phyloP scores from a whole-genome alignment of 30 jellyfish, hydroid and myxozoan genomes.

The Hydractinia echinata region DNA sequence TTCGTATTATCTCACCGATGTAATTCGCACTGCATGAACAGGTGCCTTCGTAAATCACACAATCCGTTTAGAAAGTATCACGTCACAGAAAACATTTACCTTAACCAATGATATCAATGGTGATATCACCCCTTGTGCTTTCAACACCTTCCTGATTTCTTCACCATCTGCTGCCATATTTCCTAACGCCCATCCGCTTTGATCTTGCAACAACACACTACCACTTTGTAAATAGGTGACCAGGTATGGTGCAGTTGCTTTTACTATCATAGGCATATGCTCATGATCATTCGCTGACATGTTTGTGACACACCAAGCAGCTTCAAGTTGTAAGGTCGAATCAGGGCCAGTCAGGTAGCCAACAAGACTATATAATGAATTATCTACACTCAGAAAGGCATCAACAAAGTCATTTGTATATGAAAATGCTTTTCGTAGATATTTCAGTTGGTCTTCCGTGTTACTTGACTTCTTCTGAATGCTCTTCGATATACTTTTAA shows the following conservation, averaged over 20 bases:
- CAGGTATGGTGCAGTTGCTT: constrained; percentile 69
- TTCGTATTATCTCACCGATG: too few relatives aligned
- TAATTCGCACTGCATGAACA: too few relatives aligned
- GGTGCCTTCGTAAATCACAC: too few relatives aligned
- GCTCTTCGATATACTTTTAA: constrained; percentile 33
- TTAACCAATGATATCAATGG: constrained; percentile 64
- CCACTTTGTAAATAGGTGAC: constrained; percentile 71
- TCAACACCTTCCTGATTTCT: constrained; percentile 39
- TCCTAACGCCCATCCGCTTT: constrained; percentile 88
- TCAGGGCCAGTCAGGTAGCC: constrained; percentile 81
- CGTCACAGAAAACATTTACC: constrained; percentile 15
- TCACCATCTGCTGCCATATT: constrained; percentile 83
- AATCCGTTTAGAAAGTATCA: too few relatives aligned
- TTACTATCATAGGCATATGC: constrained; percentile 38
- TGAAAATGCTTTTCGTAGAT: constrained; percentile 47
- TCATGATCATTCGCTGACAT: constrained; percentile 59
- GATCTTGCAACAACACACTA: constrained; percentile 50
- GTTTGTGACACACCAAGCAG: constrained; percentile 83
- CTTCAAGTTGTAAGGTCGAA: constrained; percentile 66
- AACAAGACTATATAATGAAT: constrained; percentile 45
- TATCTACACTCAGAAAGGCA: constrained; percentile 60
- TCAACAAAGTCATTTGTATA: constrained; percentile 33
- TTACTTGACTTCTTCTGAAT: constrained; percentile 29
- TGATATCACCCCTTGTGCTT: constrained; percentile 61
- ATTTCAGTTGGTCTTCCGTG: constrained; percentile 30